phyloP scores from a whole-genome alignment of 2,888 invertebrate genomes.

The Seira sanloemensis region DNA sequence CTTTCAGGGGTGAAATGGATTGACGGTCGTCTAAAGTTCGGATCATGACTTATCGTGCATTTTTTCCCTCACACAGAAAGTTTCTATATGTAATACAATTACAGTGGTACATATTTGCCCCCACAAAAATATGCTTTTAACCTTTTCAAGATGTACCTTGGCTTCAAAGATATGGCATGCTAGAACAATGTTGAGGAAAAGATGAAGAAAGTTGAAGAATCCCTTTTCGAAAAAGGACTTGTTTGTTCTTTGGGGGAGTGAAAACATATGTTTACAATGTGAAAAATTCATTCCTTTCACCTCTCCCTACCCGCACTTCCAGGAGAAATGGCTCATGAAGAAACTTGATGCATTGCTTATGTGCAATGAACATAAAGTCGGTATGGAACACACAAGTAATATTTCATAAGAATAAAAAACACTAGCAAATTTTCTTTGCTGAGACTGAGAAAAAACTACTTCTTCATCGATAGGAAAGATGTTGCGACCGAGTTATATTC shows the following conservation, averaged over 20 bases:
- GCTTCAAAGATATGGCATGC: too few relatives aligned
- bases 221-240: not conserved
- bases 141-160: not conserved
- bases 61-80: not conserved
- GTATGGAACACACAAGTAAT: not conserved
- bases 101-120: not conserved
- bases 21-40: constrained; percentile 10
- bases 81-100: too few relatives aligned
- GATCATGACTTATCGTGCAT: constrained; percentile 25
- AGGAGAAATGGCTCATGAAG: too few relatives aligned
- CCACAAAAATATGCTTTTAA: not conserved
- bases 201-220: too few relatives aligned
- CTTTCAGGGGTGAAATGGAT: constrained; percentile 38
- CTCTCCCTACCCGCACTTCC: too few relatives aligned
- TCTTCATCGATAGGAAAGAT: not conserved
- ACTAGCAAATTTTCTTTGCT: too few relatives aligned
- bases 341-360: not conserved
- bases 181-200: too few relatives aligned
- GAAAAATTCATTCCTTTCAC: not conserved
- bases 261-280: not conserved
- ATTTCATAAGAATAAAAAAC: too few relatives aligned
- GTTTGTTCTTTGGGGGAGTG: not conserved
- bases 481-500: not conserved
- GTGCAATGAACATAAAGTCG: not conserved
- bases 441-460: too few relatives aligned